Base-by-base conservation (phyloP, 2,797 vertebrate species). In the Sebastes ruberrimus region DNA sequence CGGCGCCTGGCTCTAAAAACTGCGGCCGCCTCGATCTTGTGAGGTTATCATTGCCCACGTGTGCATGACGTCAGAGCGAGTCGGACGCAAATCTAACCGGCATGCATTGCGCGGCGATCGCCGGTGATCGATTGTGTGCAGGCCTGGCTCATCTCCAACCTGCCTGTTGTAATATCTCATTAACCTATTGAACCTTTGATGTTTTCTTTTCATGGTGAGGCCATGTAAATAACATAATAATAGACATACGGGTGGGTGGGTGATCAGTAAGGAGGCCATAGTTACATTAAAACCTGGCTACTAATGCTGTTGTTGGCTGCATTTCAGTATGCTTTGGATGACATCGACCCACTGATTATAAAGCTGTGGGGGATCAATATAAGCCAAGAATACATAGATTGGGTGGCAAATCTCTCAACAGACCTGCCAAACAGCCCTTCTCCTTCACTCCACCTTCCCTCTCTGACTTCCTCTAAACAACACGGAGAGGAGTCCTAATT, bases 311-410 rank as follows among this genome's bases (percentile, higher is more conserved):
- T 68, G 76, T 68, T 86, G 84, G 87, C 84, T 88, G 66, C 80
- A 82, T 86, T 82, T 90, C 86, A 87, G 74, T 71, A 67, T 76
- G 79, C 57, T 86, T 77, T 79, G 71, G 73, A 85, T 78, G 80
- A 82, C 83, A 93, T 90, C 74, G 83, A 93, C 80, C 81, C 63
- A 25, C 83, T 90, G 92, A 90, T 93, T 93, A 89, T 88, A 85
- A 91, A 92, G 89, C 89, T 85, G 80, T 22, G 64, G 14, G 16
- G n/a, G 78, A 94, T 95, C 94, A 84, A 95, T 95, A 93, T 32
- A 71, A 88, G 67, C 78, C 86, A 89, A 77, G 81, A 89, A 91
- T 87, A 88, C 84, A 86, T 84, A 89, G 90, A 94, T 92, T 82
- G 90, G 88, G 84, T 86, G 87, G 89, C 89, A 92, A 92, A 94